Evolutionary conservation across 2,888 invertebrate genomes (phyloP), one percentile per base, ranked within the genome.

Genomic region (Lordiphosa fenestrarum): DNA sequence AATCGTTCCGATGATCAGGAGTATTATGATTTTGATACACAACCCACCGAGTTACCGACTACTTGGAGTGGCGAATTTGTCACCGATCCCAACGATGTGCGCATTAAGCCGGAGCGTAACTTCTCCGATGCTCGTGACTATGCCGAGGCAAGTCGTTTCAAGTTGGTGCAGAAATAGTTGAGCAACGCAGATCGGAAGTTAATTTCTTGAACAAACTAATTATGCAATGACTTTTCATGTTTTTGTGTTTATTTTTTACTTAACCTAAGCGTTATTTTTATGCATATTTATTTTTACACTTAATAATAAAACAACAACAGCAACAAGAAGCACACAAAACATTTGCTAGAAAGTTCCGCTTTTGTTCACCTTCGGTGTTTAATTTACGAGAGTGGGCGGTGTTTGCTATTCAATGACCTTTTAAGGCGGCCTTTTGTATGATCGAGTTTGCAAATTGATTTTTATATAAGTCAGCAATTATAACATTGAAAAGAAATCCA

Each of bases 1-100:
- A 90, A 90, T 84, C 87, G 84, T 35, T 90, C 89, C 40, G 76
- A 89, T 63, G 88, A 86, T 56, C 74, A 84, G 55, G 69, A 88
- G 44, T 88, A 88, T 53, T 89, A 73, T 66, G 78, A 87, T 4
- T 89, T 84, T 61, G 71, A 85, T 41, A 75, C 78, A 3, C 85
- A 87, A 23, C 77, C 89, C 7, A 86, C 86, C 33, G 66, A 88
- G 1, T 69, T 89, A 64, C 89, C 89, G 0, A 78, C 87, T 12
- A 71, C 82, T 9, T 89, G 89, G 89, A 87, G 80, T 66, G 89
- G 89, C 1, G 80, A 89, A 64, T 89, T 89, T 52, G 78, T 81
- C 48, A 65, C 72, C 58, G 89, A 89, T 81, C 86, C 88, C 9
- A 85, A 82, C 57, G 88, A 89, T 85, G 81, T 89, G 19, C 87